Evolutionary conservation across 92 coral and sea anemone genomes (phyloP), one percentile per base, ranked within the genome.

Genomic region (Phenganax marumi): DNA sequence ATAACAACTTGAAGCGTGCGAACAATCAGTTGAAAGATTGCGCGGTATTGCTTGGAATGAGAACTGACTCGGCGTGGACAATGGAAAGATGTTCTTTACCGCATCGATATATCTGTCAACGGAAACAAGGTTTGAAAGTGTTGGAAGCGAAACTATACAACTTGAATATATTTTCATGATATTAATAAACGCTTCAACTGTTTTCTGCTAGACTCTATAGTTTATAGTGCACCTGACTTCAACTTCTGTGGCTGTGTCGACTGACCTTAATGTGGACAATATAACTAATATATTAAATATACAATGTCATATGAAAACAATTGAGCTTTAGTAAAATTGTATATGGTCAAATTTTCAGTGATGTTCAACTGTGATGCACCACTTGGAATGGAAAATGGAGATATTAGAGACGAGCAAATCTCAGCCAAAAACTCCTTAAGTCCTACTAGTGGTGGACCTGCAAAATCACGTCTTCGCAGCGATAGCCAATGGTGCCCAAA

Each of bases 401-500:
- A 78, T 77, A 92, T 95, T 9, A 89, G 79, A 33, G 97, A 91
- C 73, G 77, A 76, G 10, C 97, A 95, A 80, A 83, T 95, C 69
- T 89, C 91, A 39, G 97, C 97, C 19, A 87, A 92, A 26, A 90
- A 97, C 70, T 79, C 39, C 79, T 76, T 26, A 12, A 88, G 80
- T 53, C 17, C 73, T 13, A 53, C 76, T 21, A 87, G 93, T 68
- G 24, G 22, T 8, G 85, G 84, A 23, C 93, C 98, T 8, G 74
- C 89, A 17, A 92, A 92, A 75, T 93, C 97, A 10, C 92, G 98
- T 8, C 86, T 95, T 47, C 93, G 82, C 50, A 84, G 91, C 54
- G 70, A 76, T 10, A 96, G 96, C 4, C 88, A 97, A 12, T 95
- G 98, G 98, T 95, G 98, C 77, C 91, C 96, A 24, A 25, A 60